Evolutionary conservation across 2,888 invertebrate genomes (phyloP), one percentile per base, ranked within the genome.

Genomic region (Ceraclea dissimilis): DNA sequence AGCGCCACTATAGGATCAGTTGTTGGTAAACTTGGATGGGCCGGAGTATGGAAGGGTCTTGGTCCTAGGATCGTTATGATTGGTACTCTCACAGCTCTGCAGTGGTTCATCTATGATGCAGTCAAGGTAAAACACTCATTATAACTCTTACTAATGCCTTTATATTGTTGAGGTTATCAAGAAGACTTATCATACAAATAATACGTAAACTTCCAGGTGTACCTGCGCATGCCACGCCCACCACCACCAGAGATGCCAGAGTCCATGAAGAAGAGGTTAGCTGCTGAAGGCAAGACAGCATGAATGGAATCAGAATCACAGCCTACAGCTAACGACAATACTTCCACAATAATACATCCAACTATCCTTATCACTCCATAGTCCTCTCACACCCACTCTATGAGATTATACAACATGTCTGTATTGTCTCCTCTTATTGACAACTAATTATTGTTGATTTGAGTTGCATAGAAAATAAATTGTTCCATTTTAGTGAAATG

Each of bases 71-170:
- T 96, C 67, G 80, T 96, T 65, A 96, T 96, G 95, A 95, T 96
- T 67, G 96, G 95, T 80, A 96, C 95, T 10, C 81, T 96, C 66
- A 96, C 95, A 26, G 95, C 92, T 8, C 82, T 91, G 62, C 95
- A 96, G 71, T 96, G 95, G 95, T 95, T 94, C 81, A 94, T 95
- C 76, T 95, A 95, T 66, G 95, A 96, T 68, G 92, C 89, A n/a
- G 93, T 94, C 62, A 94, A 94, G 81, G 82, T 84, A 39, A 8
- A n/a, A n/a, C n/a, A n/a, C n/a, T n/a, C n/a, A n/a, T n/a, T n/a
- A n/a, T n/a, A n/a, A 1, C 73, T n/a, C n/a, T n/a, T n/a, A n/a
- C 59, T 16, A 33, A 11, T 11, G n/a, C n/a, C n/a, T n/a, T n/a
- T n/a, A n/a, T n/a, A n/a, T n/a, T n/a, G n/a, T n/a, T n/a, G n/a